Conservation (phyloP, 2,888 invertebrate species). For the Lymantria dispar region DNA sequence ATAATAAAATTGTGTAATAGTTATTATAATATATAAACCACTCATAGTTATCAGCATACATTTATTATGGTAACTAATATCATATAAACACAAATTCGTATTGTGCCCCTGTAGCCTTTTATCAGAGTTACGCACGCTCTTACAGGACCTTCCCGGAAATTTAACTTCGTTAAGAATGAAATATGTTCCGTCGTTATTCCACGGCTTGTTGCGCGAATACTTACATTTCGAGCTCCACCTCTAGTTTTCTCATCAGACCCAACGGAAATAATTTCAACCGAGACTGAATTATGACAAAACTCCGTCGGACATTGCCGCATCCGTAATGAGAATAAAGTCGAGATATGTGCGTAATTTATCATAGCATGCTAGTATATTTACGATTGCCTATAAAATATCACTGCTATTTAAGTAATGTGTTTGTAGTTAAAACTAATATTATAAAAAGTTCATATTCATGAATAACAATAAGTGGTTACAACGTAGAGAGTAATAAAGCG, state of each 20-base stretch:
- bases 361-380: slow-evolving; percentile 61
- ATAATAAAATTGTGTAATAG: background rate
- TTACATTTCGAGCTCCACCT: slow-evolving; percentile 77
- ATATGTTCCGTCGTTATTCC: slow-evolving; percentile 79
- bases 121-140: slow-evolving; percentile 78
- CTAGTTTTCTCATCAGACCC: slow-evolving; percentile 81
- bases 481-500: slow-evolving; percentile 56
- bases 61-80: slow-evolving; percentile 38
- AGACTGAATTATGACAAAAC: slow-evolving; percentile 83
- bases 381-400: slow-evolving; percentile 44
- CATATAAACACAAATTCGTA: slow-evolving; percentile 57
- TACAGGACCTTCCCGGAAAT: slow-evolving; percentile 76
- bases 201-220: slow-evolving; percentile 79
- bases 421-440: slow-evolving; percentile 21
- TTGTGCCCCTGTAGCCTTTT: slow-evolving; percentile 67
- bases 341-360: slow-evolving; percentile 79
- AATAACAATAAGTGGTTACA: slow-evolving; percentile 36
- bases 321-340: slow-evolving; percentile 80
- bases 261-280: slow-evolving; percentile 81
- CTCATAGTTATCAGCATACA: slow-evolving; percentile 4
- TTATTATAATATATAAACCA: background rate
- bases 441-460: slow-evolving; percentile 34
- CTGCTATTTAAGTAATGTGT: slow-evolving; percentile 22
- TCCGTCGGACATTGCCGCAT: slow-evolving; percentile 80
- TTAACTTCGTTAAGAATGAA: slow-evolving; percentile 82